phyloP scores from a whole-genome alignment of 2,113 vertebrate genomes.

The Ancistrus triradiatus region DNA sequence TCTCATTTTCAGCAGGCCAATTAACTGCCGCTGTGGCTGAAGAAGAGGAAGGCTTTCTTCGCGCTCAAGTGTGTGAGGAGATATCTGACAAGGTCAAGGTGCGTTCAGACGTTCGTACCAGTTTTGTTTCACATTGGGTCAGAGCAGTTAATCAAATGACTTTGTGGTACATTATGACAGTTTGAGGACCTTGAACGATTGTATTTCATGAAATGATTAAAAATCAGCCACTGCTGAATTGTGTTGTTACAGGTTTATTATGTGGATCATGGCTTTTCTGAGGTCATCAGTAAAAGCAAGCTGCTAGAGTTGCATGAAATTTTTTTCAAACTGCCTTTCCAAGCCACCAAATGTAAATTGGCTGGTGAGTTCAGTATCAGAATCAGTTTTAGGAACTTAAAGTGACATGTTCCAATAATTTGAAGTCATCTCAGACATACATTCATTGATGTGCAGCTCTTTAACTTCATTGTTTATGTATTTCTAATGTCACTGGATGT shows the following conservation, averaged over 20 bases:
- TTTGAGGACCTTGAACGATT: neutral
- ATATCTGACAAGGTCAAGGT: slow-evolving; percentile 83
- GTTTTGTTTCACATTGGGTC: no score
- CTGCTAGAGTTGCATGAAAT: slow-evolving; percentile 78
- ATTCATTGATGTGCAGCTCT: neutral
- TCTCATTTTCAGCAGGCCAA: slow-evolving; percentile 68
- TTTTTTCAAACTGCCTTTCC: slow-evolving; percentile 84
- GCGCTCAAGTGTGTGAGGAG: slow-evolving; percentile 76
- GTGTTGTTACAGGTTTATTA: slow-evolving; percentile 75
- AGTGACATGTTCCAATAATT: neutral
- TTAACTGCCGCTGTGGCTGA: slow-evolving; percentile 78
- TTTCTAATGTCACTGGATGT: slow-evolving; percentile 12
- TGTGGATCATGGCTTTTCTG: slow-evolving; percentile 91
- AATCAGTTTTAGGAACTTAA: neutral
- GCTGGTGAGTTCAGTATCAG: slow-evolving; percentile 75
- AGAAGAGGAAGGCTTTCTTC: slow-evolving; percentile 86
- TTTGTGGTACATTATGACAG: neutral
- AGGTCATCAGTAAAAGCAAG: slow-evolving; percentile 78
- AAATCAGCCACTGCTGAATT: neutral
- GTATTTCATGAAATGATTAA: neutral
- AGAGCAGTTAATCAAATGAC: no score
- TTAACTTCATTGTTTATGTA: neutral
- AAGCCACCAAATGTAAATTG: slow-evolving; percentile 86
- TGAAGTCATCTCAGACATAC: neutral
- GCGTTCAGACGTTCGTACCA: slow-evolving; percentile 43